phyloP scores from a whole-genome alignment of 1,140 invertebrate genomes.

The Lucilia cuprina region DNA sequence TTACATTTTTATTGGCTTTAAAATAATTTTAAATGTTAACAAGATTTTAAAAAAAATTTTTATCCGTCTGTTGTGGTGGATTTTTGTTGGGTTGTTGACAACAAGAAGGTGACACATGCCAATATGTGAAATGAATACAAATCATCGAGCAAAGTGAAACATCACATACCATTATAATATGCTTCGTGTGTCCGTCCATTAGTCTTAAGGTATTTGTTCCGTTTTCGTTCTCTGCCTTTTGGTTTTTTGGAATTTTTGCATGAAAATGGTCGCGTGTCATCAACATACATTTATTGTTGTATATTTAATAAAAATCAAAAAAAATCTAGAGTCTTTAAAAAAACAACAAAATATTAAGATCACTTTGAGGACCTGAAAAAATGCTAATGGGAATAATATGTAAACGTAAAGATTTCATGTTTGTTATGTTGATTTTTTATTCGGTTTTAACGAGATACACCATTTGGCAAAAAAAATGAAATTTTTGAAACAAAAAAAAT shows the following conservation, averaged over 20 bases:
- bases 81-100: background rate
- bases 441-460: background rate
- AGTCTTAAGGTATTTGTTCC: background rate
- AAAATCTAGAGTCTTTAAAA: background rate
- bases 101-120: constrained; percentile 30
- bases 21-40: constrained; percentile 26
- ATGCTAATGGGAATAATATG: constrained; percentile 34
- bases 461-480: background rate
- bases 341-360: background rate
- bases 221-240: background rate
- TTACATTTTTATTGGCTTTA: constrained; percentile 23
- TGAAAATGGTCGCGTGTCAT: constrained; percentile 31
- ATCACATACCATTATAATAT: constrained; percentile 5
- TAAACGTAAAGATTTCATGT: constrained; percentile 33
- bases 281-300: background rate
- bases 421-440: background rate
- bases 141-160: constrained; percentile 27
- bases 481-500: constrained; percentile 1
- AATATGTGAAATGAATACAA: constrained; percentile 31
- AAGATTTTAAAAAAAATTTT: background rate
- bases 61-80: background rate
- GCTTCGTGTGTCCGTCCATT: background rate
- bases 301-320: background rate
- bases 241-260: background rate
- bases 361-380: constrained; percentile 1